Base-by-base conservation (phyloP, 2,797 vertebrate species). In the Petrocephalus schoutedeni region DNA sequence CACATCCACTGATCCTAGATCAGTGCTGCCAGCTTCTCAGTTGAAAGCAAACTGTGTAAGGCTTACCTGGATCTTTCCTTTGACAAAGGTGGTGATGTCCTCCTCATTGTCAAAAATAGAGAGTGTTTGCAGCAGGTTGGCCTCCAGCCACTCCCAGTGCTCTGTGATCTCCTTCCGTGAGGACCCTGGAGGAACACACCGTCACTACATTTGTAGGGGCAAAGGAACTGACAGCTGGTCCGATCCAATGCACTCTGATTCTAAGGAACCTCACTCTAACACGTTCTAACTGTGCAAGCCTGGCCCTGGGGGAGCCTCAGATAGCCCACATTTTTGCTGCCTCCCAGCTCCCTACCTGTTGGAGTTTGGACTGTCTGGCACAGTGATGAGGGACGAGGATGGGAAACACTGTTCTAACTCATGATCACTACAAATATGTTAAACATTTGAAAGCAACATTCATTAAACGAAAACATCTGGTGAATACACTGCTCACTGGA, bases 61-160 rank as follows among this genome's bases (percentile, higher is more conserved):
- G 53, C 93, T 88, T 95, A 99, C 98, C 7, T 96, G 97, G 89
- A 99, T 98, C 92, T 99, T 99, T 91, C 98, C 98, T 93, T 97
- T 99, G 93, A 99, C 97, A 16, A 99, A 99, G 74, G 98, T 99
- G 87, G 97, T 97, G 93, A 99, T 96, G 32, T 99, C 98, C 87
- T 98, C 97, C 67, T 99, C 97, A 0, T 94, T 99, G 90, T 99
- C 98, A 57, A 99, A 99, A 92, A 99, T 97, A 89, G 97, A 97
- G 6, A 99, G 95, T 0, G 98, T 99, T 93, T 99, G 97, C 45
- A 99, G 95, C 88, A 99, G 94, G 91, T 99, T 99, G 89, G 95
- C 93, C 92, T 99, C 98, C 91, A 99, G 95, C 98, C 98, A 99
- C 59, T 99, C 98, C 98, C 98, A 99, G 90, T 98, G 97, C 88